A percentile compares a stretch with the other conserved stretches of the same genome.
Evolutionary conservation across 2,113 vertebrate species (phyloP).

Genomic region (Gila orcuttii): DNA sequence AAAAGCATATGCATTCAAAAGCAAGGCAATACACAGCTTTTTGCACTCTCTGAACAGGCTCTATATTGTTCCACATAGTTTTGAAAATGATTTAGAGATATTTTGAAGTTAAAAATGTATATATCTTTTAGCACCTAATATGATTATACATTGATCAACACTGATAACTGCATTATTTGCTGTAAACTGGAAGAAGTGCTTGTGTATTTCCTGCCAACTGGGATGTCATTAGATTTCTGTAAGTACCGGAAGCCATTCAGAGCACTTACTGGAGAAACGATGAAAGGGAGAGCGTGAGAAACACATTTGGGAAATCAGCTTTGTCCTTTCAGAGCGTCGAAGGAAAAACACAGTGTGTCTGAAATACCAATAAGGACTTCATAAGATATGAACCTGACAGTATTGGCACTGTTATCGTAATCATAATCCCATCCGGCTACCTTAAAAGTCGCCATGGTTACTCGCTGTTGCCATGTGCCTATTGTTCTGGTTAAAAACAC

Average conservation of each 20-base stretch:
- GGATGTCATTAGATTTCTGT: conserved; percentile 24
- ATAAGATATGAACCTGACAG: background rate
- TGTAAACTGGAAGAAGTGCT: background rate
- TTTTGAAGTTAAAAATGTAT: background rate
- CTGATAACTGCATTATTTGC: conserved; percentile 15
- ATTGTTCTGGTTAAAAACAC: conserved; percentile 48
- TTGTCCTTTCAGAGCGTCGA: background rate
- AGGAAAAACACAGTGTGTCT: background rate
- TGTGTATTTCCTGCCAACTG: conserved; percentile 23
- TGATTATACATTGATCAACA: background rate
- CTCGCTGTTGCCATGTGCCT: conserved; percentile 44
- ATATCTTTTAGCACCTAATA: background rate
- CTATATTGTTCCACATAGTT: background rate
- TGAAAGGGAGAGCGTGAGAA: conserved; percentile 3
- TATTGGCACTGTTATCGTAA: background rate
- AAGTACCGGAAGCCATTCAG: conserved; percentile 30
- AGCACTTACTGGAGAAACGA: background rate
- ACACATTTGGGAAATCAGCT: conserved; percentile 23
- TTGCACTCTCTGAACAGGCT: background rate
- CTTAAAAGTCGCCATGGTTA: conserved; percentile 50
- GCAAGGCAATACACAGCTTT: background rate
- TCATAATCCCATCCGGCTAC: conserved; percentile 3
- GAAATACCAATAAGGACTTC: background rate
- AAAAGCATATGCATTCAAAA: conserved; percentile 19
- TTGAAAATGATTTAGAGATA: background rate